phyloP scores from a whole-genome alignment of 2,113 vertebrate species.

The Passer domesticus region DNA sequence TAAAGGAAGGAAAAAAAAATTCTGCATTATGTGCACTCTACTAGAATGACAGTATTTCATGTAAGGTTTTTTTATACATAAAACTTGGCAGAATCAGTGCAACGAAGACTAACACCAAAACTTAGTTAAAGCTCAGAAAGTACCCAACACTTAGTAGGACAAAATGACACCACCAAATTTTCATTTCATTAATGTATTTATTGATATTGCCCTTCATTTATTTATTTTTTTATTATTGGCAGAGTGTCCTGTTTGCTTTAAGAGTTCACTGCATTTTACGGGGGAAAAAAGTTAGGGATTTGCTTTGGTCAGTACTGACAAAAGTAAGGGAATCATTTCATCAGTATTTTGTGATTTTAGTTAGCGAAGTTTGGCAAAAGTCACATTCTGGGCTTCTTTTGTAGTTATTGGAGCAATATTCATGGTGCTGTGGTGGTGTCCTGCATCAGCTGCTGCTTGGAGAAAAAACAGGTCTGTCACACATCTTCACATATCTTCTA shows the following conservation, averaged over 20 bases:
- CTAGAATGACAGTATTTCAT: background rate
- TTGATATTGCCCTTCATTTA: background rate
- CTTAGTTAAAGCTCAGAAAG: background rate
- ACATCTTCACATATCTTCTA: background rate
- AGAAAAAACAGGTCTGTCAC: background rate
- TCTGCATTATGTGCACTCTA: background rate
- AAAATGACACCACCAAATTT: background rate
- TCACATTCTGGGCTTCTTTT: background rate
- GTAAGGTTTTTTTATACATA: background rate
- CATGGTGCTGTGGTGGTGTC: background rate
- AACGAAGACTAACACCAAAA: background rate
- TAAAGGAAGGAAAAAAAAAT: background rate
- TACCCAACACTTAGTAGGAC: background rate
- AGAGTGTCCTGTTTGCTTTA: background rate
- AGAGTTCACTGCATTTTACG: background rate
- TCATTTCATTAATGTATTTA: background rate
- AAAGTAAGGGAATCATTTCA: background rate
- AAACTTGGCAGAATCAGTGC: background rate
- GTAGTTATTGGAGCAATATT: background rate
- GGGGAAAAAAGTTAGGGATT: background rate
- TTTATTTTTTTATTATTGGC: background rate
- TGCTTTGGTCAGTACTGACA: background rate
- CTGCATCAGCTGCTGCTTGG: accelerated
- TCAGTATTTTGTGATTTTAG: background rate
- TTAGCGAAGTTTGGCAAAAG: background rate